These are phyloP conservation scores for Strongylocentrotus purpuratus DNA, from an alignment of 35 echinoderm and acorn worm genomes.

Conservation along the genomic window DNA sequence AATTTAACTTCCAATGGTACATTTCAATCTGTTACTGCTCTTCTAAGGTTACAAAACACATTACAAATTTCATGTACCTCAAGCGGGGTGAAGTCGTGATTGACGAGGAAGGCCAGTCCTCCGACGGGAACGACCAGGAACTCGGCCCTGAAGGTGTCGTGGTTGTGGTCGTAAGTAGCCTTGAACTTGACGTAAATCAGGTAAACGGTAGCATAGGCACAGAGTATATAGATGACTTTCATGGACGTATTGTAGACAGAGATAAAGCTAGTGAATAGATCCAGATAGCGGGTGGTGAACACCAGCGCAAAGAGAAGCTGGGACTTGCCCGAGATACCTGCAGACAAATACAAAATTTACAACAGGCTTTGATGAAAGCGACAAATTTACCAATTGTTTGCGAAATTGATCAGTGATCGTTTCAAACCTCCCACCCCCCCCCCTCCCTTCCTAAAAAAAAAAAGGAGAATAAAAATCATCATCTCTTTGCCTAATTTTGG, in stretches of 20 bases:
- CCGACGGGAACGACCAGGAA: constrained; percentile 97
- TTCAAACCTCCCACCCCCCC: not conserved
- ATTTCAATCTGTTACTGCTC: not conserved
- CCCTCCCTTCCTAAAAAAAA: too few species aligned
- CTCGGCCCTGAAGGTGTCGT: constrained; percentile 90
- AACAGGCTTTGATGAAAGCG: not conserved
- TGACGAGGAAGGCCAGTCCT: constrained; percentile 95
- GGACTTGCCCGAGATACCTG: constrained; percentile 97
- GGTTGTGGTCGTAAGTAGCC: constrained; percentile 98
- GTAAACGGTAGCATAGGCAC: constrained; percentile 82
- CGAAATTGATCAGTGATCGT: not conserved
- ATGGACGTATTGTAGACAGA: constrained; percentile 93
- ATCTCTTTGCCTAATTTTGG: too few species aligned
- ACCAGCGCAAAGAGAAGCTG: constrained; percentile 96
- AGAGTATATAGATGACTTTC: constrained; percentile 91
- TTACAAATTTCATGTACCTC: constrained; percentile 64
- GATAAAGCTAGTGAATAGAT: constrained; percentile 97
- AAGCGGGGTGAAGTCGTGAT: constrained; percentile 94
- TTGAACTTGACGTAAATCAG: constrained; percentile 97
- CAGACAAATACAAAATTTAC: constrained; percentile 8
- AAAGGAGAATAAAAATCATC: too few species aligned
- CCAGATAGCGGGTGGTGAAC: constrained; percentile 94
- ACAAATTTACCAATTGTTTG: not conserved
- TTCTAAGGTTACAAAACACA: not conserved
- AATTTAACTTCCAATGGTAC: not conserved